These are phyloP conservation scores for Drosophila fuyamai DNA, from an alignment of 1,140 invertebrate genomes.

Conservation along the genomic window DNA sequence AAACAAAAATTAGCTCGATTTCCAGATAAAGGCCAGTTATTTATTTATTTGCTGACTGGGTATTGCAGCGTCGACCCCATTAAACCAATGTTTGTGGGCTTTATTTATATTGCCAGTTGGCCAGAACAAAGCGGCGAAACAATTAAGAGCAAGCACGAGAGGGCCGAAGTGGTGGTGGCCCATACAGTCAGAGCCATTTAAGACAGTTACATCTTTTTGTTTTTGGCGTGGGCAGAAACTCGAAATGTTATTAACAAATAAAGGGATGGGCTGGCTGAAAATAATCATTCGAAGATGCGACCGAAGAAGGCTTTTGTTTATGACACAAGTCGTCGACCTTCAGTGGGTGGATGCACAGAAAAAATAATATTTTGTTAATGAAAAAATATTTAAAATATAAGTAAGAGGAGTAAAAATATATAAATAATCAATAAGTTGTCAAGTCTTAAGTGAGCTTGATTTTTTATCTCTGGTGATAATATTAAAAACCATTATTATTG, in stretches of 20 bases:
- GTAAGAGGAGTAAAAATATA: no score
- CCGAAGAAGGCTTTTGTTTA: conserved; percentile 17
- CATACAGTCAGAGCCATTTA: conserved; percentile 20
- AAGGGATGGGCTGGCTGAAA: conserved; percentile 19
- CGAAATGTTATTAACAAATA: conserved; percentile 2
- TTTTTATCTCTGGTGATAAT: neutral
- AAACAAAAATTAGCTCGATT: no score
- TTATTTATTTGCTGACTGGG: neutral
- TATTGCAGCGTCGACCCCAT: neutral
- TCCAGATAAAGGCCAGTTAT: no score
- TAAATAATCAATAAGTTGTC: no score
- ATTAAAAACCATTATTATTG: neutral
- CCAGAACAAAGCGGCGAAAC: conserved; percentile 26
- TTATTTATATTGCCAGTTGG: conserved; percentile 12
- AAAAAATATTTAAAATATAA: no score
- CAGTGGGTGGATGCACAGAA: conserved; percentile 4
- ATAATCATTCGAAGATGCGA: conserved; percentile 21
- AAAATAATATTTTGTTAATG: neutral
- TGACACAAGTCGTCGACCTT: conserved; percentile 32
- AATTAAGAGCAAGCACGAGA: conserved; percentile 10
- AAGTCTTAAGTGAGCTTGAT: neutral
- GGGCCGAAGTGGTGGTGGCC: conserved; percentile 10
- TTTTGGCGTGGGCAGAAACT: conserved; percentile 22
- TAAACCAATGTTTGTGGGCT: neutral
- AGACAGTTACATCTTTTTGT: conserved; percentile 32